A percentile compares a stretch with the other conserved stretches of the same genome.
Conservation (phyloP, 2,888 invertebrate species). For the Pharmacophagus antenor region DNA sequence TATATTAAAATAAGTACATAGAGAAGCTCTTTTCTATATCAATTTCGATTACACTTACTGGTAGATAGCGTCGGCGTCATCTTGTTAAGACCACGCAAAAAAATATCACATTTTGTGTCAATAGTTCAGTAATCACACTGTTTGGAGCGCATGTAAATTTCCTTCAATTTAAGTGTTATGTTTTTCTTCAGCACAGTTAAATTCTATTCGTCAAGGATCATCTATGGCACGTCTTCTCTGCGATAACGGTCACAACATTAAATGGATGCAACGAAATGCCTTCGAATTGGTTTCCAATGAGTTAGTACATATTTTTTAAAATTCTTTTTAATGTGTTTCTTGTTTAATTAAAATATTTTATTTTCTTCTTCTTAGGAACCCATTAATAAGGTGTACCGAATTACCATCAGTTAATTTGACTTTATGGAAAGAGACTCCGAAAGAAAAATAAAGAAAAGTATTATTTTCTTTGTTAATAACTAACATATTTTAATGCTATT, state of each 20-base stretch:
- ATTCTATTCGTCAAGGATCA: conserved; percentile 76
- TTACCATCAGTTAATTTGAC: conserved; percentile 16
- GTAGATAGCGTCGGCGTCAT: too few species aligned
- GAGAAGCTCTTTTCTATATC: too few species aligned
- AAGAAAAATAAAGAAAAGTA: neutral
- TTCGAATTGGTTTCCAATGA: conserved; percentile 47
- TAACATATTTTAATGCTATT: too few species aligned
- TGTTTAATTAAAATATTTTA: neutral
- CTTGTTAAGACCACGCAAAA: too few species aligned
- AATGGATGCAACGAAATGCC: conserved; percentile 81
- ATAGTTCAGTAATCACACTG: too few species aligned
- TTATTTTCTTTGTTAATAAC: neutral
- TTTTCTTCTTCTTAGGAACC: conserved; percentile 13
- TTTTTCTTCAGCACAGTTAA: conserved; percentile 74
- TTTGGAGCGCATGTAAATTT: neutral
- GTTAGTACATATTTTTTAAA: conserved; percentile 12
- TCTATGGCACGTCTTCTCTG: conserved; percentile 84
- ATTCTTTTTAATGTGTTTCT: neutral
- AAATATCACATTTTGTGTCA: too few species aligned
- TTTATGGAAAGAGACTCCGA: conserved; percentile 16
- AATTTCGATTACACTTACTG: too few species aligned
- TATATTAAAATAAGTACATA: too few species aligned
- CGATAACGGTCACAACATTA: conserved; percentile 83
- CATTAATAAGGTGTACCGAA: conserved; percentile 14
- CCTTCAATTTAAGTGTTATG: neutral